These are phyloP conservation scores for Neosalanx taihuensis DNA, from an alignment of 2,797 vertebrate species.

Conservation along the genomic window DNA sequence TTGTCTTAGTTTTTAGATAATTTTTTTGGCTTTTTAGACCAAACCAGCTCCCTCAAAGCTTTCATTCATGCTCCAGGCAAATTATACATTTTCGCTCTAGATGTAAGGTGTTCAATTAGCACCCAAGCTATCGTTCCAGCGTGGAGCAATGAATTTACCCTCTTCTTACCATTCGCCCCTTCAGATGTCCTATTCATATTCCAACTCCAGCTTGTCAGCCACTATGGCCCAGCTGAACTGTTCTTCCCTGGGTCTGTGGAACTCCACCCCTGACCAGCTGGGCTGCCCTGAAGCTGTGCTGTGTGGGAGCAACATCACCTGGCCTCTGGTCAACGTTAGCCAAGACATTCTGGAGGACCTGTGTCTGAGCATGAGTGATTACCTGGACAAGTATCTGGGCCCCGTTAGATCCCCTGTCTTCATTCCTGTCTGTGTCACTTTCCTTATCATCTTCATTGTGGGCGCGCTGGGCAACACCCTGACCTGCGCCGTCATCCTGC, in stretches of 20 bases:
- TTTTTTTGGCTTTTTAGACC: too few relatives aligned
- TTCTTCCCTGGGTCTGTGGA: conserved; percentile 32
- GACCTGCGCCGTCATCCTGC: conserved; percentile 70
- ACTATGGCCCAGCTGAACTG: conserved; percentile 51
- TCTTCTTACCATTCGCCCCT: neutral
- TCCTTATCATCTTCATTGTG: conserved; percentile 67
- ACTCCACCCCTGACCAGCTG: neutral
- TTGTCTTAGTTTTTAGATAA: too few relatives aligned
- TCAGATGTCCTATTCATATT: conserved; percentile 6
- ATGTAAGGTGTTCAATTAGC: neutral
- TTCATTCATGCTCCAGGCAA: neutral
- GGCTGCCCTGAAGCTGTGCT: conserved; percentile 50
- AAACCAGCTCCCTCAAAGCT: neutral
- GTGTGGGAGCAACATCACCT: conserved; percentile 57
- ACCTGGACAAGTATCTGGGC: conserved; percentile 54
- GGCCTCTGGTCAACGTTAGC: conserved; percentile 32
- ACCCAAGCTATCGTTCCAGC: neutral
- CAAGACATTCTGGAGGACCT: conserved; percentile 44
- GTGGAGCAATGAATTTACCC: neutral
- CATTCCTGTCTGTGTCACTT: conserved; percentile 64
- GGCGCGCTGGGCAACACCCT: conserved; percentile 71
- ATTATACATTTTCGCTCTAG: neutral
- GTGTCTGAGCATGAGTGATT: conserved; percentile 58
- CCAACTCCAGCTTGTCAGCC: neutral
- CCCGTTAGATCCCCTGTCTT: conserved; percentile 60